Evolutionary conservation across 2,113 vertebrate species (phyloP).

Genomic region (Phylloscopus whistleri): DNA sequence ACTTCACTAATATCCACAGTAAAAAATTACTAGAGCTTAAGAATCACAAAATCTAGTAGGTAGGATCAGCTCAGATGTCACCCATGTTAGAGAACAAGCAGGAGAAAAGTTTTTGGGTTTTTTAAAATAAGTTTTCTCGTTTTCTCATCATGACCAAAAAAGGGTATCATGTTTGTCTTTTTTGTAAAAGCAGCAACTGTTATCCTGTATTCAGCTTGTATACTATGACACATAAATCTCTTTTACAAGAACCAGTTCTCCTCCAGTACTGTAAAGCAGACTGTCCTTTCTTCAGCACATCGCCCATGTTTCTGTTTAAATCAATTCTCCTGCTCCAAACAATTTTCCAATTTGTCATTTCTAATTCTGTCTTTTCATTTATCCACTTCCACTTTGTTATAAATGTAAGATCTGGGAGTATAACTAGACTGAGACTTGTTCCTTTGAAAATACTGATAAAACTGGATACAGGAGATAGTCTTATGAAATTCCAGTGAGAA

Average conservation of each 20-base stretch:
- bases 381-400: not conserved
- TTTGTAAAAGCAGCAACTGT: not conserved
- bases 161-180: not conserved
- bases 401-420: not conserved
- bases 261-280: not conserved
- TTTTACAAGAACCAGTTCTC: not conserved
- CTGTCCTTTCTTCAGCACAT: not conserved
- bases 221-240: not conserved
- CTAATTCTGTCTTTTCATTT: not conserved
- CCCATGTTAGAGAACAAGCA: not conserved
- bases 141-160: not conserved
- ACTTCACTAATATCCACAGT: not conserved
- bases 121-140: not conserved
- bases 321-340: not conserved
- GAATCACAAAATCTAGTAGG: not conserved
- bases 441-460: not conserved
- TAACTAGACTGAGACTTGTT: not conserved
- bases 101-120: not conserved
- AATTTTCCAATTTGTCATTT: not conserved
- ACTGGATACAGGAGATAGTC: not conserved
- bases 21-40: not conserved
- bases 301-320: not conserved
- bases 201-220: not conserved
- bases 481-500: not conserved
- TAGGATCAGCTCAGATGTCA: not conserved